Evolutionary conservation across 2,797 vertebrate genomes (phyloP).

Genomic region (Steatocranus sp.): DNA sequence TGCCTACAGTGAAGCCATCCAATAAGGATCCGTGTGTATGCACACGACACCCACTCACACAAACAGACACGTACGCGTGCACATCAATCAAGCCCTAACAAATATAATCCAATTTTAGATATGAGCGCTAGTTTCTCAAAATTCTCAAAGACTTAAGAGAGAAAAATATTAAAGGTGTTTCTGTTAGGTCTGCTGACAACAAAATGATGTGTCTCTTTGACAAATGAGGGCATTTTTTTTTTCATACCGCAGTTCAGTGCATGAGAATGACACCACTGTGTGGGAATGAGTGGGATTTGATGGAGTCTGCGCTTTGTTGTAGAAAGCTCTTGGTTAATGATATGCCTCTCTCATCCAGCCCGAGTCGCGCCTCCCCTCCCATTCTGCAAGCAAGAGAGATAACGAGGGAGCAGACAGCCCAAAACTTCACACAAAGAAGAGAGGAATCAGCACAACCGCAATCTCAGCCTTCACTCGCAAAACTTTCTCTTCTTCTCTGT

Average conservation of each 20-base stretch:
- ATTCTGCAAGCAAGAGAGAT: conserved; percentile 43
- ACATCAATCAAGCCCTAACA: conserved; percentile 23
- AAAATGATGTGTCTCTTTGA: conserved; percentile 20
- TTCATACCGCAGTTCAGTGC: conserved; percentile 32
- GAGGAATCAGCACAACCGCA: conserved; percentile 40
- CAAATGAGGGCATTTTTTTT: conserved; percentile 53
- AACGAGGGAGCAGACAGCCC: conserved; percentile 63
- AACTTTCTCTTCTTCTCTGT: conserved; percentile 42
- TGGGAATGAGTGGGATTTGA: conserved; percentile 58
- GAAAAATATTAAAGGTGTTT: conserved; percentile 48
- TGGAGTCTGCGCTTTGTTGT: conserved; percentile 62
- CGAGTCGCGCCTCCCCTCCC: conserved; percentile 25
- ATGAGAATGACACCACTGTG: conserved; percentile 44
- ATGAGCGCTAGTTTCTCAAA: conserved; percentile 25
- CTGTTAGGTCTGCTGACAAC: conserved; percentile 26
- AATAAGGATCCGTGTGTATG: conserved; percentile 16
- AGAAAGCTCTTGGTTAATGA: conserved; percentile 67
- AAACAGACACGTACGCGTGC: neutral
- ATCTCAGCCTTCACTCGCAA: conserved; percentile 40
- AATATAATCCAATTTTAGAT: conserved; percentile 52
- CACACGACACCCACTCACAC: conserved; percentile 2
- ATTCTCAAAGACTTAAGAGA: conserved; percentile 31
- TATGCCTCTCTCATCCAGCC: conserved; percentile 59
- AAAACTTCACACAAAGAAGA: conserved; percentile 57
- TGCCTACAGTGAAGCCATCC: conserved; percentile 45